These are phyloP conservation scores for Amblyraja radiata DNA, from an alignment of 2,797 vertebrate genomes.

Conservation along the genomic window DNA sequence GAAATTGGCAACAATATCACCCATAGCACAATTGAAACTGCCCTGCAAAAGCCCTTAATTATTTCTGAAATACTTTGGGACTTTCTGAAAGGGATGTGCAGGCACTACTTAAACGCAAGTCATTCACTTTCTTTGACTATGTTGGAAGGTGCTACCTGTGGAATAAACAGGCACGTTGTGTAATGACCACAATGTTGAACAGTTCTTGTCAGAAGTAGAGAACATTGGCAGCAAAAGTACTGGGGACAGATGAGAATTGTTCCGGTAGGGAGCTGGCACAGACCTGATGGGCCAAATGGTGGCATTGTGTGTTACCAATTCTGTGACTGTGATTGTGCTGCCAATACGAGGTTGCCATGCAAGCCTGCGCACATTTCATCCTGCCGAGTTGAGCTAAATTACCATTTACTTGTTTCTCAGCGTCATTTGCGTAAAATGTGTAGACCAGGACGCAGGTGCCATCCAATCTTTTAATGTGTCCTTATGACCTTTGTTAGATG, in stretches of 20 bases:
- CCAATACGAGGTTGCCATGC: background rate
- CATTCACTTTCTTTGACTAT: background rate
- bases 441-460: background rate
- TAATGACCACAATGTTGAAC: too few relatives aligned
- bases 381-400: background rate
- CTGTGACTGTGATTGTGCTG: background rate
- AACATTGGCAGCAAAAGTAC: background rate
- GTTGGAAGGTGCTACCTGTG: background rate
- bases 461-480: too few relatives aligned
- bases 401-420: background rate
- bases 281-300: too few relatives aligned
- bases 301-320: too few relatives aligned
- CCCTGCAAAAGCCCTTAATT: too few relatives aligned
- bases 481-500: background rate
- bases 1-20: too few relatives aligned
- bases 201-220: background rate
- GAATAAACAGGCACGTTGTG: background rate
- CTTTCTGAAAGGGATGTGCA: too few relatives aligned
- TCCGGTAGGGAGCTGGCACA: too few relatives aligned
- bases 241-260: background rate
- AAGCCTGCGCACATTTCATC: too few relatives aligned
- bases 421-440: background rate
- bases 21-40: too few relatives aligned
- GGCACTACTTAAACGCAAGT: too few relatives aligned
- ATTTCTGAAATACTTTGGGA: too few relatives aligned